A percentile compares a stretch with the other conserved stretches of the same genome.
These are phyloP conservation scores for Chaetodon trifascialis DNA, from an alignment of 2,113 vertebrate genomes.

Conservation along the genomic window DNA sequence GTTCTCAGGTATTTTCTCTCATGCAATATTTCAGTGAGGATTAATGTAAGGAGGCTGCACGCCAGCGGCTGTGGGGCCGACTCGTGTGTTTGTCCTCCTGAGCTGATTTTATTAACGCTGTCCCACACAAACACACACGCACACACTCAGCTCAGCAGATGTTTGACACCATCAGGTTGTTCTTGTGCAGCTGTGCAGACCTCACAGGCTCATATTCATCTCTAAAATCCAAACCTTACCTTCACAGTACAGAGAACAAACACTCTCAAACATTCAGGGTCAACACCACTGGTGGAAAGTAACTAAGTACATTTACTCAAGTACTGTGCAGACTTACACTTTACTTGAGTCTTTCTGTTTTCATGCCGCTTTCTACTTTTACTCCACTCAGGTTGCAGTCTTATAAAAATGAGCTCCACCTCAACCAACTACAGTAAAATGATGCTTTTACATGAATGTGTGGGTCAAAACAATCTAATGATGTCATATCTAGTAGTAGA, in stretches of 20 bases:
- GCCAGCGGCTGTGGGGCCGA: neutral
- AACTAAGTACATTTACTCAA: too few relatives aligned
- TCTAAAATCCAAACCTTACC: neutral
- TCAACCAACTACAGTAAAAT: too few relatives aligned
- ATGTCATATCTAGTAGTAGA: too few relatives aligned
- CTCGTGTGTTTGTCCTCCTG: neutral
- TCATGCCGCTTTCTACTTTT: too few relatives aligned
- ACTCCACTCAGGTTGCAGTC: too few relatives aligned
- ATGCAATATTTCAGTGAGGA: conserved; percentile 32
- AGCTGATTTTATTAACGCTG: neutral
- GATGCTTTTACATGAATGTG: too few relatives aligned
- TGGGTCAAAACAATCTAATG: too few relatives aligned
- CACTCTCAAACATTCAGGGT: too few relatives aligned
- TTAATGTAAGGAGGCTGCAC: conserved; percentile 42
- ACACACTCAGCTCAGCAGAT: conserved; percentile 5
- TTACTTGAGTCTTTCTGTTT: too few relatives aligned
- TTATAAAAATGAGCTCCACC: too few relatives aligned
- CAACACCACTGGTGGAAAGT: neutral
- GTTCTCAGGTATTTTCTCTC: conserved; percentile 15
- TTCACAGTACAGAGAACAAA: too few relatives aligned
- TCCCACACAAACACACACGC: neutral
- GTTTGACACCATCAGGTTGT: neutral
- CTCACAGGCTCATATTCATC: neutral
- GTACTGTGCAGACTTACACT: too few relatives aligned
- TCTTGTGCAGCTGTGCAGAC: neutral